phyloP scores from a whole-genome alignment of 2,797 vertebrate species.

The Siniperca undulata region DNA sequence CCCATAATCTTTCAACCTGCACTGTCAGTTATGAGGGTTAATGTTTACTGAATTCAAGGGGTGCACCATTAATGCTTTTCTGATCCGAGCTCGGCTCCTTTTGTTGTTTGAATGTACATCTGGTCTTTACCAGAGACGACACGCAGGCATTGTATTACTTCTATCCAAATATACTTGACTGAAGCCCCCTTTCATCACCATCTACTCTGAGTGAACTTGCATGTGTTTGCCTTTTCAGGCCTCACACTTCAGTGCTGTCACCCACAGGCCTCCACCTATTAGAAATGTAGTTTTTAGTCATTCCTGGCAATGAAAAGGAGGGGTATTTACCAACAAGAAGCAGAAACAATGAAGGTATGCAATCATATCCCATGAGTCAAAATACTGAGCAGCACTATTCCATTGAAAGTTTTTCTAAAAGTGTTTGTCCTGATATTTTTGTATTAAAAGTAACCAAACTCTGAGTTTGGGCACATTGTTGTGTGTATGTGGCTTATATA shows the following conservation, averaged over 20 bases:
- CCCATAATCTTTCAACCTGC: slow-evolving; percentile 51
- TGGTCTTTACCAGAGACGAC: slow-evolving; percentile 75
- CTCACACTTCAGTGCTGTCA: slow-evolving; percentile 84
- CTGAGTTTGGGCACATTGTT: slow-evolving; percentile 77
- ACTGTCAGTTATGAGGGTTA: slow-evolving; percentile 69
- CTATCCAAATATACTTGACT: slow-evolving; percentile 79
- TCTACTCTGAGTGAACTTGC: slow-evolving; percentile 66
- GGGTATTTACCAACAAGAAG: slow-evolving; percentile 73
- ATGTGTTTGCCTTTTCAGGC: slow-evolving; percentile 81
- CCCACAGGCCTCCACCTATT: slow-evolving; percentile 66
- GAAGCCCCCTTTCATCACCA: slow-evolving; percentile 52
- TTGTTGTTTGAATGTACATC: slow-evolving; percentile 89
- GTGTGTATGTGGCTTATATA: slow-evolving; percentile 80
- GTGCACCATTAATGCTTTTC: slow-evolving; percentile 82
- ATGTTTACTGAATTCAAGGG: slow-evolving; percentile 82
- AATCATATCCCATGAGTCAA: slow-evolving; percentile 80
- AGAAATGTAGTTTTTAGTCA: slow-evolving; percentile 73
- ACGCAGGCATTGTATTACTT: slow-evolving; percentile 77
- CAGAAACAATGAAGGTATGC: slow-evolving; percentile 78
- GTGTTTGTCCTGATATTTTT: slow-evolving; percentile 85
- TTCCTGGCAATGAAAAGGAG: slow-evolving; percentile 75
- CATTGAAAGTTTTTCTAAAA: slow-evolving; percentile 88
- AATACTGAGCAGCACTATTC: slow-evolving; percentile 87
- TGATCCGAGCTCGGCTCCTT: slow-evolving; percentile 81
- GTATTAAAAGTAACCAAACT: slow-evolving; percentile 83